Conservation (phyloP, 2,888 invertebrate genomes). For the Tachystola acroxantha region DNA sequence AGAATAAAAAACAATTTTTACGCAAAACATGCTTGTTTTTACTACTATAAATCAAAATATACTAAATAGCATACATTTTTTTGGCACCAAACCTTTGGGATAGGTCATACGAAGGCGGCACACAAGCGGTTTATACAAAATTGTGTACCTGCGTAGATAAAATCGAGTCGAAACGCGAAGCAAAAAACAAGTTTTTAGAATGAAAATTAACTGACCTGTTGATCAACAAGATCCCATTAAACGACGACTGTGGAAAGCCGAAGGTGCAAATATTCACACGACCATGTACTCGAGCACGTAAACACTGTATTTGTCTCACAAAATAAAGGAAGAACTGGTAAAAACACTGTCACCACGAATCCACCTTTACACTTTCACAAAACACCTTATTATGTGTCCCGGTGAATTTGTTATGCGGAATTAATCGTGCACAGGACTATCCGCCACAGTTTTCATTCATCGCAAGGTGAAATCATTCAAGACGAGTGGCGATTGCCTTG, state of each 20-base stretch:
- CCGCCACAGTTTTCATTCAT: constrained; percentile 56
- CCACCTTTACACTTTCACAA: constrained; percentile 57
- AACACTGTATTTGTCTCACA: constrained; percentile 67
- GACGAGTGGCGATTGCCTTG: constrained; percentile 53
- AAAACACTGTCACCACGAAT: constrained; percentile 59
- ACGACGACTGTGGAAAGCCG: constrained; percentile 48
- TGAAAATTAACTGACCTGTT: constrained; percentile 47
- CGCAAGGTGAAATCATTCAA: constrained; percentile 63
- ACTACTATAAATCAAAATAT: background rate
- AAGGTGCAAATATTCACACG: constrained; percentile 39
- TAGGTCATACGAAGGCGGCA: background rate
- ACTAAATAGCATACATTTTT: background rate
- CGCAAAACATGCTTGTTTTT: background rate
- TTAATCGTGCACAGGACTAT: constrained; percentile 43
- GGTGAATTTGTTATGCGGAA: constrained; percentile 43
- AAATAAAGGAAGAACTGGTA: constrained; percentile 64
- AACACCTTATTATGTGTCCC: constrained; percentile 43
- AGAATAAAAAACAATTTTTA: constrained; percentile 27
- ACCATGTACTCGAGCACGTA: constrained; percentile 47
- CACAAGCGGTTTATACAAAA: background rate
- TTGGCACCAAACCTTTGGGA: background rate
- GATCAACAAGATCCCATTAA: constrained; percentile 75
- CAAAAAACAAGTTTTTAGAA: constrained; percentile 10
- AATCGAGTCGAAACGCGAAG: background rate
- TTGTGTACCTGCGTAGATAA: background rate